A percentile compares a stretch with the other conserved stretches of the same genome.
Conservation (phyloP, 1,140 invertebrate species). For the Neuroterus valhalla region DNA sequence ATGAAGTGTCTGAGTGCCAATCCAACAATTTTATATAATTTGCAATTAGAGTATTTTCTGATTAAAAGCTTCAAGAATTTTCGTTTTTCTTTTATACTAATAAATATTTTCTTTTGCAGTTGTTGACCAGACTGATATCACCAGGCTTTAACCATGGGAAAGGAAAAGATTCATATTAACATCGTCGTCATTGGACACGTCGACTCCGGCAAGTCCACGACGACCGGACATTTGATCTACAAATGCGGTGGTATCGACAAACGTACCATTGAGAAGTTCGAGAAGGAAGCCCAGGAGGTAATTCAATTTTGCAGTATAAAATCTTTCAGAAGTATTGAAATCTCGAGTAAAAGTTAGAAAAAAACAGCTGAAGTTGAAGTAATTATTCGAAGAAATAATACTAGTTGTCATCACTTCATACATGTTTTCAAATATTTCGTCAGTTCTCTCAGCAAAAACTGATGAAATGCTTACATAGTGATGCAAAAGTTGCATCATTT, state of each 20-base stretch:
- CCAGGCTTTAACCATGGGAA: slow-evolving; percentile 81
- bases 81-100: not conserved
- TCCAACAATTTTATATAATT: not conserved
- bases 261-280: slow-evolving; percentile 99
- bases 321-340: slow-evolving; percentile 22
- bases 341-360: not conserved
- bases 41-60: not conserved
- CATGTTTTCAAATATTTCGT: no score
- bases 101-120: slow-evolving; percentile 55
- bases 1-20: slow-evolving; percentile 56
- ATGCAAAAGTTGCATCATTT: no score
- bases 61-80: not conserved
- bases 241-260: slow-evolving; percentile 99
- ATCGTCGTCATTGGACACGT: slow-evolving; percentile 99
- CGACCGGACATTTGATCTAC: slow-evolving; percentile 99
- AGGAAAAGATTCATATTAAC: slow-evolving; percentile 99
- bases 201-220: slow-evolving; percentile 98
- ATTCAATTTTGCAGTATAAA: slow-evolving; percentile 60
- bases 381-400: no score
- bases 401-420: no score
- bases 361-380: no score
- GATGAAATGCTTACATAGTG: no score
- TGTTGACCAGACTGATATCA: slow-evolving; percentile 65
- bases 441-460: no score
- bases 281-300: slow-evolving; percentile 96